Evolutionary conservation across 2,888 invertebrate genomes (phyloP).

Genomic region (Congeria kusceri): DNA sequence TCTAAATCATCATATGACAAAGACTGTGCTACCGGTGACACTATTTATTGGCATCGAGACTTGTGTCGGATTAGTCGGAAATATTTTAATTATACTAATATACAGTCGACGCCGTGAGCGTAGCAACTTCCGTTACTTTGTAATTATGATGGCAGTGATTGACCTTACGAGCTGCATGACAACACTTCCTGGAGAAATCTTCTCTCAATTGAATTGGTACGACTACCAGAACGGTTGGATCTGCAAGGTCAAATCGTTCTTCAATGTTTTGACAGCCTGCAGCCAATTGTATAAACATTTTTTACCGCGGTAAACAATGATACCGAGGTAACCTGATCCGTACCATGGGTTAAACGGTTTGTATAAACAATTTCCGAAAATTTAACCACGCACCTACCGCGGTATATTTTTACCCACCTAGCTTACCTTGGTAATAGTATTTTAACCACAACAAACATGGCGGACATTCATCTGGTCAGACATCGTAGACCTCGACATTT

Average conservation of each 20-base stretch:
- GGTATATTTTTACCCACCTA: no score
- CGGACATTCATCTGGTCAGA: no score
- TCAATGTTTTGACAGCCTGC: slow-evolving; percentile 35
- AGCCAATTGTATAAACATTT: no score
- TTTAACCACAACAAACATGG: no score
- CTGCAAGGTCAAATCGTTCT: slow-evolving; percentile 45
- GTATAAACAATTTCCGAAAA: no score
- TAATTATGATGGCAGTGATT: slow-evolving; percentile 31
- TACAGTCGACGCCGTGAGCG: slow-evolving; percentile 22
- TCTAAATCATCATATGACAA: not conserved
- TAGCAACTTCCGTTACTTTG: slow-evolving; percentile 48
- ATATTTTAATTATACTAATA: slow-evolving; percentile 38
- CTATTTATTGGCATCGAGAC: slow-evolving; percentile 44
- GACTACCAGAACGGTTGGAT: slow-evolving; percentile 22
- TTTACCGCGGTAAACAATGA: no score
- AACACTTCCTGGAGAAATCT: slow-evolving; percentile 39
- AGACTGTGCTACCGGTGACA: slow-evolving; percentile 38
- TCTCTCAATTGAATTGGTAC: slow-evolving; percentile 40
- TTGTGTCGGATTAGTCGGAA: slow-evolving; percentile 43
- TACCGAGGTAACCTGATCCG: no score
- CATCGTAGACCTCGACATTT: no score
- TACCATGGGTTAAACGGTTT: no score
- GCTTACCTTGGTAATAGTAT: no score
- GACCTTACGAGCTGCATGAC: slow-evolving; percentile 48
- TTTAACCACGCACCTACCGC: no score